Percentiles rank a stretch among this genome's conserved stretches.
phyloP scores from a whole-genome alignment of 2,113 vertebrate genomes.

The Lucifuga dentata region DNA sequence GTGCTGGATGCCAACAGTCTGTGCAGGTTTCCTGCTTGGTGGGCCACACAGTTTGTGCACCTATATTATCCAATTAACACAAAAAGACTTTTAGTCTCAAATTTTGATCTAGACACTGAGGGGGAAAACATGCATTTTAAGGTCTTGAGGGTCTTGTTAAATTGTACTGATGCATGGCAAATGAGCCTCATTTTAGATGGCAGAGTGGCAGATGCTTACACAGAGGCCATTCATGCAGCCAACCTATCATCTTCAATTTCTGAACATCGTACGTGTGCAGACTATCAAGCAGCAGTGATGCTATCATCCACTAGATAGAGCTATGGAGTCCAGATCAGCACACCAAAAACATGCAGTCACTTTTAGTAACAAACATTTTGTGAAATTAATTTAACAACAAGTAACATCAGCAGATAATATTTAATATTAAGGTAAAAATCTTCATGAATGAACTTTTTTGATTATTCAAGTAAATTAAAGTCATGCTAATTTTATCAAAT shows the following conservation, averaged over 20 bases:
- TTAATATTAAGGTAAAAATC: background rate
- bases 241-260: slow-evolving; percentile 30
- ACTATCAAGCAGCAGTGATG: slow-evolving; percentile 20
- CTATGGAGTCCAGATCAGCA: slow-evolving; percentile 26
- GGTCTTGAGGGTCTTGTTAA: slow-evolving; percentile 18
- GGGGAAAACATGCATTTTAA: slow-evolving; percentile 28
- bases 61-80: slow-evolving; percentile 70
- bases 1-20: slow-evolving; percentile 73
- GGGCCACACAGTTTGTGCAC: slow-evolving; percentile 86
- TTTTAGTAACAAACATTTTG: slow-evolving; percentile 9
- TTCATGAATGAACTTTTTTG: background rate
- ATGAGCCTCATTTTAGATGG: slow-evolving; percentile 27
- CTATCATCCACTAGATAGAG: slow-evolving; percentile 63
- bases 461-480: background rate
- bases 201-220: slow-evolving; percentile 31
- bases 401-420: background rate
- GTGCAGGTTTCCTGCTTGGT: slow-evolving; percentile 74
- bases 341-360: background rate
- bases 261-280: slow-evolving; percentile 5
- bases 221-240: slow-evolving; percentile 39
- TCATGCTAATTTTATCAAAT: background rate
- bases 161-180: slow-evolving; percentile 25
- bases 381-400: slow-evolving; percentile 1
- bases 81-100: slow-evolving; percentile 21
- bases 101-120: slow-evolving; percentile 28